Percentiles rank a stretch among this genome's conserved stretches.
phyloP scores from a whole-genome alignment of 2,797 vertebrate species.

The Sternotherus odoratus region DNA sequence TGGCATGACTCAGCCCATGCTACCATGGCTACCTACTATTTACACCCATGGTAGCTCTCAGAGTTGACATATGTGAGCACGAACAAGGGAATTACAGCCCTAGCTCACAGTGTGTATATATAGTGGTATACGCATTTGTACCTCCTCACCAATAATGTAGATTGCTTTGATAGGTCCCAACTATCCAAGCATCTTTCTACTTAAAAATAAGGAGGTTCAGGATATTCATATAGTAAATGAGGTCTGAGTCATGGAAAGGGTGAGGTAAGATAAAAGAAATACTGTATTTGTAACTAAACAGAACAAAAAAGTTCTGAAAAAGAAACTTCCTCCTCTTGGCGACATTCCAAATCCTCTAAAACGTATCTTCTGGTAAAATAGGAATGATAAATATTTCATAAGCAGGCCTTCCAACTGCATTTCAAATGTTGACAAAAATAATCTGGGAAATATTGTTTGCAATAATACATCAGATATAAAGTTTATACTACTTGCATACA shows the following conservation, averaged over 20 bases:
- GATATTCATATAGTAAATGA: constrained; percentile 41
- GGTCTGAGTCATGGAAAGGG: not conserved
- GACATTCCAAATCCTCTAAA: not conserved
- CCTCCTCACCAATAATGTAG: not conserved
- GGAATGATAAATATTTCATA: constrained; percentile 36
- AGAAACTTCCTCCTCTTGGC: not conserved
- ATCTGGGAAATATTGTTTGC: not conserved
- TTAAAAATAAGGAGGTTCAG: constrained; percentile 29
- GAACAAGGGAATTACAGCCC: not conserved
- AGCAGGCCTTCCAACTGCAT: not conserved
- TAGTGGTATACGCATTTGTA: not conserved
- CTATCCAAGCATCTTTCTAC: constrained; percentile 18
- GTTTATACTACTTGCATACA: not conserved
- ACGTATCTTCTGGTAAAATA: constrained; percentile 44
- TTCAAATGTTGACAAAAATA: not conserved
- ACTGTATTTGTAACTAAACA: constrained; percentile 47
- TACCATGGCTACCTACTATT: not conserved
- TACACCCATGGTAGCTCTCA: not conserved
- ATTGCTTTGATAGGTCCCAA: constrained; percentile 13
- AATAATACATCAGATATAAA: not conserved
- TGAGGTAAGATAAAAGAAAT: constrained; percentile 36
- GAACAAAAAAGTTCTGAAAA: constrained; percentile 42
- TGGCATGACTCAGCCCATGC: not conserved
- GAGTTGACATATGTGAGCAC: not conserved
- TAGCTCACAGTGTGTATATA: not conserved